Evolutionary conservation across 2,888 invertebrate genomes (phyloP).

Genomic region (Liopterus haemorrhoidalis): DNA sequence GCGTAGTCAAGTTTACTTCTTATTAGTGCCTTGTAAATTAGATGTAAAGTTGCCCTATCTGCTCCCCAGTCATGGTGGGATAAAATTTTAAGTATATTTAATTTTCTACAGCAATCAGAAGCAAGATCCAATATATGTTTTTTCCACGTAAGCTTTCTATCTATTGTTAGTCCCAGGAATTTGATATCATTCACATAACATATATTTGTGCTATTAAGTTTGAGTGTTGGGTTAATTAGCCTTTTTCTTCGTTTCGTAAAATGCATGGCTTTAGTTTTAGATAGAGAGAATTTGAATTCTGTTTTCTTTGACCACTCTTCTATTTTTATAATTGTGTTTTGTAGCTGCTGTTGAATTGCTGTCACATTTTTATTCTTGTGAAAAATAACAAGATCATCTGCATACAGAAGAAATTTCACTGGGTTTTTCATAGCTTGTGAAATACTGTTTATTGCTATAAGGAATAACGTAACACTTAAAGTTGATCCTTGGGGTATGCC

Average conservation of each 20-base stretch:
- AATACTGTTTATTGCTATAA: conserved; percentile 1
- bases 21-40: conserved; percentile 2
- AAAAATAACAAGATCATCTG: conserved; percentile 3
- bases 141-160: not conserved
- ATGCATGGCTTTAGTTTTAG: not conserved
- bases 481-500: not conserved
- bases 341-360: conserved; percentile 3
- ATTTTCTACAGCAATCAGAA: not conserved
- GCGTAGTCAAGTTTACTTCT: conserved; percentile 4
- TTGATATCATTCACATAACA: not conserved
- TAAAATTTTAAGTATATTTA: not conserved
- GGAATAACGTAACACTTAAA: not conserved
- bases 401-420: conserved; percentile 5
- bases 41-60: not conserved
- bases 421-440: conserved; percentile 1
- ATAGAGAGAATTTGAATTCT: conserved; percentile 2
- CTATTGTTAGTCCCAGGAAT: not conserved
- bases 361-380: conserved; percentile 2
- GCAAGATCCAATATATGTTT: not conserved
- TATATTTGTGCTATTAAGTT: not conserved
- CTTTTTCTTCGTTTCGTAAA: not conserved
- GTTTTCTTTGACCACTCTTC: conserved; percentile 1
- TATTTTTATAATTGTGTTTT: not conserved
- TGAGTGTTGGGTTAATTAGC: not conserved
- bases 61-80: too few species aligned